phyloP scores from a whole-genome alignment of 2,888 invertebrate genomes.

The Lasius platythorax region DNA sequence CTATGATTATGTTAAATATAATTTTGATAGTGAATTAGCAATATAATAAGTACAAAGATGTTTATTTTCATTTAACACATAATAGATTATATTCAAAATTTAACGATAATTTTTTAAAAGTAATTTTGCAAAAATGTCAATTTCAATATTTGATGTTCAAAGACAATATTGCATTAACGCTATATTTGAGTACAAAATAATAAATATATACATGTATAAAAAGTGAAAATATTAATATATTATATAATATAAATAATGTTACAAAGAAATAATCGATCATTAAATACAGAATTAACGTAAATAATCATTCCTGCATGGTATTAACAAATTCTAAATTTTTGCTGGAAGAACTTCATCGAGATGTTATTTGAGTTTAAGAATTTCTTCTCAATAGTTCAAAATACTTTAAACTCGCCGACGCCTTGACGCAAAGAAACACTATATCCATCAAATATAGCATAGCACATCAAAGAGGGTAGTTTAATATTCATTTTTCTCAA shows the following conservation, averaged over 20 bases:
- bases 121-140: not conserved
- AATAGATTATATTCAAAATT: not conserved
- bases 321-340: not conserved
- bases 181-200: not conserved
- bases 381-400: constrained; percentile 1
- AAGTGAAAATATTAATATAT: not conserved
- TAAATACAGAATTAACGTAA: not conserved
- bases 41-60: not conserved
- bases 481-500: constrained; percentile 55
- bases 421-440: constrained; percentile 34
- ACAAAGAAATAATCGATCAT: not conserved
- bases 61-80: not conserved
- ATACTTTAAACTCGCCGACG: not conserved
- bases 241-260: not conserved
- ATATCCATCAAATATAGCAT: constrained; percentile 34
- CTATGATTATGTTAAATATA: not conserved
- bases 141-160: not conserved
- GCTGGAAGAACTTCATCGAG: not conserved
- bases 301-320: not conserved
- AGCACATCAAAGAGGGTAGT: constrained; percentile 37
- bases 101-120: not conserved
- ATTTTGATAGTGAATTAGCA: not conserved
- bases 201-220: not conserved
- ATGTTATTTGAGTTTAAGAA: not conserved
- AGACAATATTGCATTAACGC: not conserved